Evolutionary conservation across 1,140 invertebrate species (phyloP).

Genomic region (Teleopsis dalmanni): DNA sequence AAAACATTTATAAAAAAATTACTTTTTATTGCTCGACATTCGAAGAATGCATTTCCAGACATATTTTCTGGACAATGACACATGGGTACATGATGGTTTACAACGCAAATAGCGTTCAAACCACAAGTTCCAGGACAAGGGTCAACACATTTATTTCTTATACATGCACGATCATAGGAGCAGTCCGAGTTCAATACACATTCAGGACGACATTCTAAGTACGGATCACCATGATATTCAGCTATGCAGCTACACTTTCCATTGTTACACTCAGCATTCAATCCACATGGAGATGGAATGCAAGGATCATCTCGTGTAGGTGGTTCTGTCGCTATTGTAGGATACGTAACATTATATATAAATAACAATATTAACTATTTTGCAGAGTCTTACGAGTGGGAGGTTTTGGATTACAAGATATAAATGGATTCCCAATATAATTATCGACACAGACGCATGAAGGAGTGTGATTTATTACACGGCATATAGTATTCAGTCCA

Average conservation of each 20-base stretch:
- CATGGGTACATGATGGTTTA: conserved; percentile 66
- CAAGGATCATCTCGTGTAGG: conserved; percentile 47
- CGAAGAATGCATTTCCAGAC: conserved; percentile 62
- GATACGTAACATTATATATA: conserved; percentile 1
- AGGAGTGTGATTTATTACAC: conserved; percentile 55
- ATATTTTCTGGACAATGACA: conserved; percentile 67
- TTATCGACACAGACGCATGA: conserved; percentile 60
- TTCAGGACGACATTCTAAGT: conserved; percentile 71
- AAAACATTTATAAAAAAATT: conserved; percentile 14
- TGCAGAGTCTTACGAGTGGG: conserved; percentile 39
- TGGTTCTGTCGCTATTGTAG: conserved; percentile 25
- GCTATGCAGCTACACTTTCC: conserved; percentile 71
- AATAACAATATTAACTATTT: no score
- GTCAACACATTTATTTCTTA: conserved; percentile 73
- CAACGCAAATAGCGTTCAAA: conserved; percentile 65
- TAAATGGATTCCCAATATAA: conserved; percentile 66
- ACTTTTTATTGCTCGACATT: conserved; percentile 45
- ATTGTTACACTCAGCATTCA: conserved; percentile 70
- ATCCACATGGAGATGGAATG: conserved; percentile 72
- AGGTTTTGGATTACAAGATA: conserved; percentile 53
- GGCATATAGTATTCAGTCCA: conserved; percentile 65
- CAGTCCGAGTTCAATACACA: conserved; percentile 81
- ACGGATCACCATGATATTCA: conserved; percentile 79
- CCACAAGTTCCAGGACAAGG: conserved; percentile 75
- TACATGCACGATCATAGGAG: conserved; percentile 60